phyloP scores from a whole-genome alignment of 2,113 vertebrate species.

The Poeciliopsis occidentalis region DNA sequence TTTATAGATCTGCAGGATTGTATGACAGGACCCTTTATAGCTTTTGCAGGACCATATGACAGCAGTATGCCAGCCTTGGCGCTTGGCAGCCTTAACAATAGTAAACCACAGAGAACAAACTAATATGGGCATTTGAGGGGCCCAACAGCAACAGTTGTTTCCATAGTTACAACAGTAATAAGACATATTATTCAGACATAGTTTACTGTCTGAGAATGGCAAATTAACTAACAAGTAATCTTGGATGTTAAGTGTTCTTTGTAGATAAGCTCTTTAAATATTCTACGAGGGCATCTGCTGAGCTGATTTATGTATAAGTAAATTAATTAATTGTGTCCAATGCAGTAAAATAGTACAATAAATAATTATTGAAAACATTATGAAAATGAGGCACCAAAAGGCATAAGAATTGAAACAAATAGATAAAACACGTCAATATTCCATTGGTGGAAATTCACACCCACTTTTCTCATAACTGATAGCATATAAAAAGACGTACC shows the following conservation, averaged over 20 bases:
- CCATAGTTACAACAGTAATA: slow-evolving; percentile 51
- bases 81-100: slow-evolving; percentile 57
- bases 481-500: too few relatives aligned
- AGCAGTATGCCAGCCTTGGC: slow-evolving; percentile 52
- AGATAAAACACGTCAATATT: too few relatives aligned
- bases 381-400: not conserved
- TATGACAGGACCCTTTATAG: slow-evolving; percentile 69
- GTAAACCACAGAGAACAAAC: slow-evolving; percentile 38
- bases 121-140: slow-evolving; percentile 36
- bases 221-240: slow-evolving; percentile 37
- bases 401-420: not conserved
- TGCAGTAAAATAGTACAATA: not conserved
- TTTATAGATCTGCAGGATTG: slow-evolving; percentile 64
- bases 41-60: slow-evolving; percentile 64
- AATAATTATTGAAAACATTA: not conserved
- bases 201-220: slow-evolving; percentile 45
- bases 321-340: not conserved
- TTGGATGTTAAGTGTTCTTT: not conserved
- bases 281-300: not conserved
- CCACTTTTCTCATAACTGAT: too few relatives aligned
- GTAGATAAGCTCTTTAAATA: not conserved
- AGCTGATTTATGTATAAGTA: not conserved
- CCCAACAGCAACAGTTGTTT: slow-evolving; percentile 52
- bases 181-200: slow-evolving; percentile 7
- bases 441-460: too few relatives aligned